phyloP scores from a whole-genome alignment of 2,797 vertebrate genomes.

The Chrysocyon brachyurus region DNA sequence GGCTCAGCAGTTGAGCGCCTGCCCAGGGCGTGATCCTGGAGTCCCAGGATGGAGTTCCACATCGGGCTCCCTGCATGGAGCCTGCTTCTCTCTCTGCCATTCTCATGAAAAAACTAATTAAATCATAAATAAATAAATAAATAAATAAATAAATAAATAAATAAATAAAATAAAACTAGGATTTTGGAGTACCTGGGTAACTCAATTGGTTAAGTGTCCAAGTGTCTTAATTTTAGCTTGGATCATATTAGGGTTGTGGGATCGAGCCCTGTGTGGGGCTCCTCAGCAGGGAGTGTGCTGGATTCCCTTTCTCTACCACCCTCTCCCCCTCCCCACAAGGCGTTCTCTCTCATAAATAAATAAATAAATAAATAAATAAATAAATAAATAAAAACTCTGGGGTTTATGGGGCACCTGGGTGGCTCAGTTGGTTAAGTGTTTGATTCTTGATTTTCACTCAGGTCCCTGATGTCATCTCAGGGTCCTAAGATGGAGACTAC shows the following conservation, averaged over 20 bases:
- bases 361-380: background rate
- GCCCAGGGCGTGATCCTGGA: no score
- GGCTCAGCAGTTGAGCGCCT: background rate
- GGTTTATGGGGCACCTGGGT: background rate
- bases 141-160: no score
- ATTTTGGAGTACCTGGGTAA: background rate
- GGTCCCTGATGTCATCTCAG: background rate
- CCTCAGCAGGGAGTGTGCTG: background rate
- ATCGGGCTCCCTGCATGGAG: no score
- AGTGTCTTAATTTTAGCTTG: background rate
- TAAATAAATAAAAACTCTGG: background rate
- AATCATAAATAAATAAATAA: no score
- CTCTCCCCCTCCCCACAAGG: background rate
- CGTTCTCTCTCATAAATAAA: background rate
- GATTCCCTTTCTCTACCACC: background rate
- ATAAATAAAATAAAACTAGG: background rate
- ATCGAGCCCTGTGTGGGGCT: background rate
- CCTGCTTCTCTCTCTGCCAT: no score
- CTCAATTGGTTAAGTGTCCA: background rate
- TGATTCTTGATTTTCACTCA: background rate
- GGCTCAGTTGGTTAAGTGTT: background rate
- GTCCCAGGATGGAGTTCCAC: no score
- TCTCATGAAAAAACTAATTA: no score
- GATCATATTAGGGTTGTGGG: background rate
- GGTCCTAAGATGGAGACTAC: background rate